A percentile compares a stretch with the other conserved stretches of the same genome.
Evolutionary conservation across 2,797 vertebrate species (phyloP).

Genomic region (Anolis apletophallus): DNA sequence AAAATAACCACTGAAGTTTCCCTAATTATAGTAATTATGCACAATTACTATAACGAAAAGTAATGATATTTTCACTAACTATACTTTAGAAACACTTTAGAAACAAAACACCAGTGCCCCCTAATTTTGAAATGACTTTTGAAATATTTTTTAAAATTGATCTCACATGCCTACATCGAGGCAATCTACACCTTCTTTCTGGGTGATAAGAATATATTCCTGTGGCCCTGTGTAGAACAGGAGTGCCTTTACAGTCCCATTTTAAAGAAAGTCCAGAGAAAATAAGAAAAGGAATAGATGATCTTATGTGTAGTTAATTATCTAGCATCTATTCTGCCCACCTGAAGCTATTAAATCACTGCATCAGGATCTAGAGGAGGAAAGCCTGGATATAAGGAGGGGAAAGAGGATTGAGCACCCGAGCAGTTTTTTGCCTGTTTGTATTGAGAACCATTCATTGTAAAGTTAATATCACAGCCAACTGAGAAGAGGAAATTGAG

Average conservation of each 20-base stretch:
- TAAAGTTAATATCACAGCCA: neutral
- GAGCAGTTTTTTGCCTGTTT: neutral
- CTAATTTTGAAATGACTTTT: too few species aligned
- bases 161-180: too few species aligned
- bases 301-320: neutral
- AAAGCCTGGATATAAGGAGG: neutral
- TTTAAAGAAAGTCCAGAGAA: neutral
- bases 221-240: neutral
- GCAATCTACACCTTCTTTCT: neutral
- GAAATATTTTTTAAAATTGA: too few species aligned
- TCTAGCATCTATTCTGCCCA: fast-evolving
- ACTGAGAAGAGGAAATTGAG: constrained; percentile 23
- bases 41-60: too few species aligned
- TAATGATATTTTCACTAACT: too few species aligned
- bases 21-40: too few species aligned
- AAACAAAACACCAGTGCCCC: too few species aligned
- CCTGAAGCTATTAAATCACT: fast-evolving
- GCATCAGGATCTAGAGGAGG: fast-evolving
- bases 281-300: constrained; percentile 6
- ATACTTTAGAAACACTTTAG: too few species aligned
- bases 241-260: neutral
- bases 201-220: neutral
- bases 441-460: constrained; percentile 8
- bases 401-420: neutral
- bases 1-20: too few species aligned